phyloP scores from a whole-genome alignment of 2,797 vertebrate species.

The Karalla daura region DNA sequence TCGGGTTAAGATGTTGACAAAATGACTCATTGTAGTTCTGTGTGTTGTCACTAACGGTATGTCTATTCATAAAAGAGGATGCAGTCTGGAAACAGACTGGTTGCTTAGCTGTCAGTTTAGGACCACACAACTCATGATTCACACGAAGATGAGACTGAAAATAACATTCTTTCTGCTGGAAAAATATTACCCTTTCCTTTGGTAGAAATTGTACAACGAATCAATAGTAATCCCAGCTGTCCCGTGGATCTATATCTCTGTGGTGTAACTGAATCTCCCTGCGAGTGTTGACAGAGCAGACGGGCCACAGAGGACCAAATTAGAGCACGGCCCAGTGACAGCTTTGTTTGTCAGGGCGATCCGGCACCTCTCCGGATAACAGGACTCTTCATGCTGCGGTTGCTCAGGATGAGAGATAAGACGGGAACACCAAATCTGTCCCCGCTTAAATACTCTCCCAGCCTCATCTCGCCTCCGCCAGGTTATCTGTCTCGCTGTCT shows the following conservation, averaged over 20 bases:
- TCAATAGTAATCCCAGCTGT: constrained; percentile 22
- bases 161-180: neutral
- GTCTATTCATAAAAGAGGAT: constrained; percentile 37
- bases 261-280: constrained; percentile 43
- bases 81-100: constrained; percentile 4
- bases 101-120: constrained; percentile 25
- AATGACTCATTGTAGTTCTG: constrained; percentile 39
- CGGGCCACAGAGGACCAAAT: constrained; percentile 34
- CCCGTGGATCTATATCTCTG: constrained; percentile 25
- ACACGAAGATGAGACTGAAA: constrained; percentile 17
- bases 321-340: constrained; percentile 27
- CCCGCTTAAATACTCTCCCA: constrained; percentile 33
- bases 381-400: constrained; percentile 28
- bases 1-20: constrained; percentile 24
- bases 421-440: constrained; percentile 36
- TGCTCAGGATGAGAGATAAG: constrained; percentile 33
- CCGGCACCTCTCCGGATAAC: constrained; percentile 47
- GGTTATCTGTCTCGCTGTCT: constrained; percentile 34
- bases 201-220: constrained; percentile 5
- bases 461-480: constrained; percentile 10
- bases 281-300: constrained; percentile 34
- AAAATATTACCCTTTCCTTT: constrained; percentile 5
- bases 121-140: constrained; percentile 8
- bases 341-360: constrained; percentile 33
- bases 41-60: constrained; percentile 31